Percentiles rank a stretch among this genome's conserved stretches.
Conservation (phyloP, 2,113 vertebrate species). For the Macquaria australasica region DNA sequence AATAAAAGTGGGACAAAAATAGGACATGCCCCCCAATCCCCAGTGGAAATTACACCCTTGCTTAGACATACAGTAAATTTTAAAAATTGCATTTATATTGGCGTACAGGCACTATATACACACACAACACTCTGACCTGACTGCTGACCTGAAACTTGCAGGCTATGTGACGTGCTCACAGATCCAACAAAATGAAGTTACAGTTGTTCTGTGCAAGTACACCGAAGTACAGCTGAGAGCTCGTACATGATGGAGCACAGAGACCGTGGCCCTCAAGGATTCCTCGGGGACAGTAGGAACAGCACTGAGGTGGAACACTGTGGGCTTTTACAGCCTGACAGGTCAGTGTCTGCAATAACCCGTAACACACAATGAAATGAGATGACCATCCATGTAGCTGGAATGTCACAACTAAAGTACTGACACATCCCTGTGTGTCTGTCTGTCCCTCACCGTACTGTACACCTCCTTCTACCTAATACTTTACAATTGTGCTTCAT, state of each 20-base stretch:
- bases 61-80: background rate
- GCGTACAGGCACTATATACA: background rate
- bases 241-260: conserved; percentile 15
- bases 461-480: background rate
- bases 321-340: conserved; percentile 38
- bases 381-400: conserved; percentile 41
- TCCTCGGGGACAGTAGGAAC: conserved; percentile 25
- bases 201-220: background rate
- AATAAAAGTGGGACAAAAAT: background rate
- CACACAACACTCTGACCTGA: background rate
- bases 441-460: background rate
- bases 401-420: conserved; percentile 36
- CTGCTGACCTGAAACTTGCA: conserved; percentile 6
- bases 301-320: conserved; percentile 58
- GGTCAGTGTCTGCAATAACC: conserved; percentile 50
- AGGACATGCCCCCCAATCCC: too few relatives aligned
- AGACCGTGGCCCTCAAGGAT: conserved; percentile 10
- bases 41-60: background rate
- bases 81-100: background rate
- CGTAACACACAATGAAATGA: conserved; percentile 48
- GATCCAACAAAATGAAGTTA: conserved; percentile 9
- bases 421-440: conserved; percentile 8
- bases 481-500: background rate
- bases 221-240: background rate
- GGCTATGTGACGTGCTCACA: background rate